A percentile compares a stretch with the other conserved stretches of the same genome.
Conservation (phyloP, 1,140 invertebrate genomes). For the Babylonia areolata region DNA sequence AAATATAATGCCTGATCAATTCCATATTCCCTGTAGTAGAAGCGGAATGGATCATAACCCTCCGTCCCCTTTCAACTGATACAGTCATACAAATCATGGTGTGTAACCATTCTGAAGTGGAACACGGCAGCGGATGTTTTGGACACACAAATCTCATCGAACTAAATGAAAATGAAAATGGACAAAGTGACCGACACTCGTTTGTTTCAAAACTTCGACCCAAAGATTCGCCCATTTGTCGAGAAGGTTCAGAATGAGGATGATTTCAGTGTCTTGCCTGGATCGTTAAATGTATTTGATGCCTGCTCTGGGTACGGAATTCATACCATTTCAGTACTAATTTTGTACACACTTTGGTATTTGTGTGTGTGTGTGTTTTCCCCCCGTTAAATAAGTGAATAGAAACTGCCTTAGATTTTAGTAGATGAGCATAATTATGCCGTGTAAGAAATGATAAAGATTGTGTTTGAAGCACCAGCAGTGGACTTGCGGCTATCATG, state of each 20-base stretch:
- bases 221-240: slow-evolving; percentile 56
- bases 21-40: too few species aligned
- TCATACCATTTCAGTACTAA: too few species aligned
- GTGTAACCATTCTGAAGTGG: not conserved
- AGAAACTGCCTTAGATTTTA: too few species aligned
- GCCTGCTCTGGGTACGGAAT: slow-evolving; percentile 56
- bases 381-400: too few species aligned
- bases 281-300: slow-evolving; percentile 54
- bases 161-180: not conserved
- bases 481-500: too few species aligned
- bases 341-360: too few species aligned
- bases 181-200: not conserved
- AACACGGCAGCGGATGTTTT: not conserved
- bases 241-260: slow-evolving; percentile 55
- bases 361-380: too few species aligned
- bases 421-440: too few species aligned
- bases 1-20: too few species aligned
- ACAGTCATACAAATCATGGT: not conserved
- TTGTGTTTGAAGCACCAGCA: too few species aligned
- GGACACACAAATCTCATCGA: not conserved
- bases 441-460: too few species aligned
- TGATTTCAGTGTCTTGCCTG: slow-evolving; percentile 59
- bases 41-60: not conserved
- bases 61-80: too few species aligned
- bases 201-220: slow-evolving; percentile 44